These are phyloP conservation scores for Enteromius unitaeniatus DNA, from an alignment of 2,797 vertebrate genomes.

Conservation along the genomic window DNA sequence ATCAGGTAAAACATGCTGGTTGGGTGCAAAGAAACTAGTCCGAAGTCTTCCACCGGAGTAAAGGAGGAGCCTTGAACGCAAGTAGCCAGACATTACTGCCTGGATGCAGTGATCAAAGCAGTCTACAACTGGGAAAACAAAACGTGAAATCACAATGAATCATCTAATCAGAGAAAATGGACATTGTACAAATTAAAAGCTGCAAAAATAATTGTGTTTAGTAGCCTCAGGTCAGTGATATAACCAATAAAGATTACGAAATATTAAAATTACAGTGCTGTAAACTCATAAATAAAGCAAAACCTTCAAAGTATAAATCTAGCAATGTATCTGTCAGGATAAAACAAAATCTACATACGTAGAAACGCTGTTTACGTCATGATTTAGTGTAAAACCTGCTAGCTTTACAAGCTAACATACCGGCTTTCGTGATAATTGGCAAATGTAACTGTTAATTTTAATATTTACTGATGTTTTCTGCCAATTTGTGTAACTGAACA, in stretches of 20 bases:
- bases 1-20: constrained; percentile 56
- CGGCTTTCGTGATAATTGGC: background rate
- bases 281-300: background rate
- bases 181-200: background rate
- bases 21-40: constrained; percentile 59
- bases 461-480: background rate
- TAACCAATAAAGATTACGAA: background rate
- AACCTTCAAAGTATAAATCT: background rate
- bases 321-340: background rate
- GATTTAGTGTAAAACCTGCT: background rate
- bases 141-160: background rate
- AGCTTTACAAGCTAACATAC: background rate
- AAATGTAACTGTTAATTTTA: background rate
- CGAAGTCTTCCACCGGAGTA: constrained; percentile 71
- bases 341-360: background rate
- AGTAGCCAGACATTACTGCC: constrained; percentile 83
- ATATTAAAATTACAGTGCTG: background rate
- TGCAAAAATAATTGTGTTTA: background rate
- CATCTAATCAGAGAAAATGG: background rate
- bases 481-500: background rate
- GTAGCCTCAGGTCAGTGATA: background rate
- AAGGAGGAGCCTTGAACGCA: constrained; percentile 80
- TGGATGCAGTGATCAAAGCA: constrained; percentile 9
- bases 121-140: constrained; percentile 16
- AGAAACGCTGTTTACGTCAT: background rate